Evolutionary conservation across 2,113 vertebrate species (phyloP), one percentile per base, ranked within the genome.

Genomic region (Diglossa brunneiventris): DNA sequence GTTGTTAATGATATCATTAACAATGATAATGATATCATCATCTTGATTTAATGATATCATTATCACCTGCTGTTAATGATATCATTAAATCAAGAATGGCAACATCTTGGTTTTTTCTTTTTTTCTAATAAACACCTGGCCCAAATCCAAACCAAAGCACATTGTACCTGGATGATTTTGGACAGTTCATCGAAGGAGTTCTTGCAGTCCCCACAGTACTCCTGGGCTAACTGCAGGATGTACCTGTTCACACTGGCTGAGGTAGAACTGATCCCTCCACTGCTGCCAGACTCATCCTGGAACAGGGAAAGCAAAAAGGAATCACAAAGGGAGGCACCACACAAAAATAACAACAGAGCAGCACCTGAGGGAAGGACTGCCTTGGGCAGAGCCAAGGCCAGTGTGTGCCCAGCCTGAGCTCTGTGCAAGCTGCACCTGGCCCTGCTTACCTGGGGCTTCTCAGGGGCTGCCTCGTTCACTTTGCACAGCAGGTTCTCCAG

Each of bases 161-260:
- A 8, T 11, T 31, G 8, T 95, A 99, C 99, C 99, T 99, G 99
- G 92, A 99, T 99, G 87, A 99, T 99, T 97, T 99, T 99, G 77
- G 99, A 99, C 63, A 99, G 99, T 49, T 99, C 99, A 49, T 99
- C 99, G 1, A 99, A 99, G 47, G 99, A 99, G 35, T 98, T 99
- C 97, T 99, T 99, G 98, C 99, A 99, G 94, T 99, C 99, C 24
- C 99, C 99, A 9, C 99, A 99, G 85, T 99, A 99, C 78, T 99
- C 99, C 97, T 99, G 99, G 21, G 99, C 99, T 94, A 99, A 95
- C 96, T 99, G 99, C 70, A 99, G 98, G 94, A 99, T 99, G 93
- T 99, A 99, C n/a, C 99, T 97, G 85, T 99, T 99, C 85, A 99
- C 99, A 18, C 99, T 99, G 77, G 99, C 99, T 31, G 99, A 99